These are phyloP conservation scores for Phoenicopterus ruber DNA, from an alignment of 2,113 vertebrate species.

Conservation along the genomic window DNA sequence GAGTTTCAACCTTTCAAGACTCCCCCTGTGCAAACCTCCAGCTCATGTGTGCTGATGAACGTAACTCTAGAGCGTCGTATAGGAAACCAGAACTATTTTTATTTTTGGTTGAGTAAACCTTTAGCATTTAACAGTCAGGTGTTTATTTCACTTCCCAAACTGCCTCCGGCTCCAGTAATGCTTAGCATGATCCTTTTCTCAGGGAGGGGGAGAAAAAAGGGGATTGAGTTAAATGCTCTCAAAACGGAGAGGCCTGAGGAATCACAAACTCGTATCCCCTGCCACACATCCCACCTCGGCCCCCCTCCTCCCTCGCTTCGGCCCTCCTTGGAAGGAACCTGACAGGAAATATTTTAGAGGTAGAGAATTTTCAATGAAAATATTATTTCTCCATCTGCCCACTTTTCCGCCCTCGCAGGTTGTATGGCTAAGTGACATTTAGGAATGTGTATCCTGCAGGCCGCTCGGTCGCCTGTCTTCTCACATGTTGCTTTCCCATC, in stretches of 20 bases:
- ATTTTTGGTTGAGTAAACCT: constrained; percentile 71
- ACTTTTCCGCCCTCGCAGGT: constrained; percentile 64
- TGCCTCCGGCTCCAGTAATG: constrained; percentile 65
- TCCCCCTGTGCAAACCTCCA: constrained; percentile 9
- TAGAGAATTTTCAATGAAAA: constrained; percentile 71
- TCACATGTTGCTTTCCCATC: constrained; percentile 50
- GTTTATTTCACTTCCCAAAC: constrained; percentile 74
- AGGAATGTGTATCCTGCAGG: constrained; percentile 67
- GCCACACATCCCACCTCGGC: constrained; percentile 30
- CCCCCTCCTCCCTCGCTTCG: neutral
- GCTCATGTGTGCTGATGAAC: neutral
- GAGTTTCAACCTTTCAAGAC: neutral
- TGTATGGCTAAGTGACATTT: constrained; percentile 67
- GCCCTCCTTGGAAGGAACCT: constrained; percentile 64
- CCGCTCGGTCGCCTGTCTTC: neutral
- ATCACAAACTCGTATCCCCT: constrained; percentile 47
- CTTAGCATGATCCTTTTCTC: constrained; percentile 36
- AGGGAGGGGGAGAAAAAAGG: neutral
- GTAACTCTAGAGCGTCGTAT: constrained; percentile 32
- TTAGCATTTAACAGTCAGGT: constrained; percentile 71
- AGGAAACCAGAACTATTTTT: constrained; percentile 63
- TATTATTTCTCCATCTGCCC: constrained; percentile 73
- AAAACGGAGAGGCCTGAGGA: constrained; percentile 57
- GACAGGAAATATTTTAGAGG: constrained; percentile 71
- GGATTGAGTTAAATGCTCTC: constrained; percentile 33